These are phyloP conservation scores for Hyles lineata DNA, from an alignment of 2,888 invertebrate genomes.

Conservation along the genomic window DNA sequence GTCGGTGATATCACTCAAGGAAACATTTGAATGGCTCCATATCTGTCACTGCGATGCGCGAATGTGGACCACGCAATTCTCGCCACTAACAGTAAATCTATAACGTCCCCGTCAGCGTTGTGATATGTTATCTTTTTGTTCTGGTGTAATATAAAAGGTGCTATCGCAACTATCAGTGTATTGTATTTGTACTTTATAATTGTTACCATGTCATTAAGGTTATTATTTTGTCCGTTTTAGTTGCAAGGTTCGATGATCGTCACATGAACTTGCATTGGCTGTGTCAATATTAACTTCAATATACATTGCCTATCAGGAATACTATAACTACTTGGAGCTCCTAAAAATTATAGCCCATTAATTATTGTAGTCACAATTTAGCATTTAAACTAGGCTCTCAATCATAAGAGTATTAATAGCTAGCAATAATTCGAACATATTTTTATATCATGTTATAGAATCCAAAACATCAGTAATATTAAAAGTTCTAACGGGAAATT, in stretches of 20 bases:
- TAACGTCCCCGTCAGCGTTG: not conserved
- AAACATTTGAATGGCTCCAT: constrained; percentile 21
- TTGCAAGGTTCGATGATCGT: not conserved
- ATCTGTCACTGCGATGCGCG: not conserved
- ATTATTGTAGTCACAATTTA: too few species aligned
- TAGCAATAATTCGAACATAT: too few species aligned
- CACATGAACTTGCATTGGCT: too few species aligned
- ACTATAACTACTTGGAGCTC: too few species aligned
- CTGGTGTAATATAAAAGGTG: not conserved
- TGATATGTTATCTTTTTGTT: not conserved
- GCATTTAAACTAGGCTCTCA: too few species aligned
- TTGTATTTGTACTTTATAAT: not conserved
- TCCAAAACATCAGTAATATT: too few species aligned
- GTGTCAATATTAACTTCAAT: too few species aligned
- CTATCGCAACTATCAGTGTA: not conserved
- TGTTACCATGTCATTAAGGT: not conserved
- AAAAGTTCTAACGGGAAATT: not conserved
- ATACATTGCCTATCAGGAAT: too few species aligned
- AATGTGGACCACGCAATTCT: not conserved
- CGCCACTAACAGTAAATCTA: not conserved
- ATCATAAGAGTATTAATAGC: too few species aligned
- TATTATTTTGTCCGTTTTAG: not conserved
- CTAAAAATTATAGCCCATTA: too few species aligned
- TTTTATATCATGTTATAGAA: too few species aligned
- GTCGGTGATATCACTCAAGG: constrained; percentile 21